These are phyloP conservation scores for Lacerta agilis DNA, from an alignment of 2,797 vertebrate species.

Conservation along the genomic window DNA sequence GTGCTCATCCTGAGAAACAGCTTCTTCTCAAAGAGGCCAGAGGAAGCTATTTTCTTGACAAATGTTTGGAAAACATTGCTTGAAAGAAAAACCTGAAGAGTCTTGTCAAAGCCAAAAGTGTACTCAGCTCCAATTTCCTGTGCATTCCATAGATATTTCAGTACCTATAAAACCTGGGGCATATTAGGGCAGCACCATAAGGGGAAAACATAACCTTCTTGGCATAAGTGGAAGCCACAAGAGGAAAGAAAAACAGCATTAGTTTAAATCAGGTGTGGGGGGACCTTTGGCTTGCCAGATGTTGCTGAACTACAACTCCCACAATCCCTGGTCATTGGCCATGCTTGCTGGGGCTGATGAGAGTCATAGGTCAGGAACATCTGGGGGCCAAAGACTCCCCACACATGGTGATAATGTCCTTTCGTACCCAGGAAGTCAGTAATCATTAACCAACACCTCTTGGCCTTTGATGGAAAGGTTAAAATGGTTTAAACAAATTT, in stretches of 20 bases:
- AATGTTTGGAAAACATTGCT: background rate
- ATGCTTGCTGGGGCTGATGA: no score
- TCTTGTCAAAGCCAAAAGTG: background rate
- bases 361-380: no score
- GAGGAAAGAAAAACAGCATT: background rate
- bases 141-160: accelerated
- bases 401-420: conserved; percentile 73
- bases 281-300: no score
- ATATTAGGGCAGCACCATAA: background rate
- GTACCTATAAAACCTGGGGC: accelerated
- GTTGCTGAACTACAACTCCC: no score
- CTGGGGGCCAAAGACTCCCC: no score
- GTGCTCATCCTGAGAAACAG: no score
- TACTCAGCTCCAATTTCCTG: accelerated
- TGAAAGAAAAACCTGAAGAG: background rate
- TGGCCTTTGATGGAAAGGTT: conserved; percentile 80
- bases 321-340: no score
- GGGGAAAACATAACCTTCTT: background rate
- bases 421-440: conserved; percentile 79
- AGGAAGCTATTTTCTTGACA: no score
- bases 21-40: no score
- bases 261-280: background rate
- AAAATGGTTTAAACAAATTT: conserved; percentile 82
- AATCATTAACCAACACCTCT: conserved; percentile 76
- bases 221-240: accelerated